A percentile compares a stretch with the other conserved stretches of the same genome.
Conservation (phyloP, 2,888 invertebrate species). For the Eubasilissa splendida region DNA sequence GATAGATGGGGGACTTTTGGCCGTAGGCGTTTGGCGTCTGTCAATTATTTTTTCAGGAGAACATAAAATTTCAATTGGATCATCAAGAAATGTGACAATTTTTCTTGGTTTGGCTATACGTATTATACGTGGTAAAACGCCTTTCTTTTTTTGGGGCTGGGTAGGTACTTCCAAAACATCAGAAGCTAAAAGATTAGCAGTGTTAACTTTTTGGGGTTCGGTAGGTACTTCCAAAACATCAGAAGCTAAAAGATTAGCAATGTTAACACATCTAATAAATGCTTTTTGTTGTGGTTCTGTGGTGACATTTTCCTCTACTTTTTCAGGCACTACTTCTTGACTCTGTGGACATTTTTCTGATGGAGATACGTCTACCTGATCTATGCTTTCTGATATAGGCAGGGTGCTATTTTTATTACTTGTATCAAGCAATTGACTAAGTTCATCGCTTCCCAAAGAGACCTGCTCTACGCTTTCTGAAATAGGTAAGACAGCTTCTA, state of each 20-base stretch:
- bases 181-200: slow-evolving; percentile 28
- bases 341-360: too few species aligned
- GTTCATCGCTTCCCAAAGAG: too few species aligned
- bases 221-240: neutral
- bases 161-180: neutral
- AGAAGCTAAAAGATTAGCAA: slow-evolving; percentile 30
- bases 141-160: neutral
- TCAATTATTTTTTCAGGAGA: slow-evolving; percentile 2
- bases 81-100: slow-evolving; percentile 44
- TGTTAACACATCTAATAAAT: slow-evolving; percentile 43
- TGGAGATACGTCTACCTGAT: too few species aligned
- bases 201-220: slow-evolving; percentile 13
- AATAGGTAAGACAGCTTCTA: too few species aligned
- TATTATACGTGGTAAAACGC: neutral
- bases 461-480: too few species aligned
- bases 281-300: slow-evolving; percentile 12
- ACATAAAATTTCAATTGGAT: slow-evolving; percentile 26
- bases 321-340: too few species aligned
- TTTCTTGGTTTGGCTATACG: slow-evolving; percentile 13
- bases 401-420: too few species aligned
- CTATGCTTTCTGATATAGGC: too few species aligned
- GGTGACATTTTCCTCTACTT: neutral
- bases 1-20: slow-evolving; percentile 33
- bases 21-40: neutral
- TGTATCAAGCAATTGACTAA: too few species aligned